Evolutionary conservation across 2,888 invertebrate species (phyloP), one percentile per base, ranked within the genome.

Genomic region (Ptychoptera contaminata): DNA sequence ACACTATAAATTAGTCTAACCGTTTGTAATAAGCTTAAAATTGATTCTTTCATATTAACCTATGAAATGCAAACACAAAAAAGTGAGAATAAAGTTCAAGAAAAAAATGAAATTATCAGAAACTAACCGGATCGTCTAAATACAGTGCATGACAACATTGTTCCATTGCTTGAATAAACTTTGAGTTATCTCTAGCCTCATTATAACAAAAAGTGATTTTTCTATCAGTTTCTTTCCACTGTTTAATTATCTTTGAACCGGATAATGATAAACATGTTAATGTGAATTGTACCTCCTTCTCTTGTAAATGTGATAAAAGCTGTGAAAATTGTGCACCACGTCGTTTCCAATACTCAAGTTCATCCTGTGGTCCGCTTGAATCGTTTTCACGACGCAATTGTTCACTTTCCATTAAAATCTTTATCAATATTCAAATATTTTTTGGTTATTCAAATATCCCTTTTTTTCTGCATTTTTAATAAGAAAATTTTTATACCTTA

Each of bases 271-370:
- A 68, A 50, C 83, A 82, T 10, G 80, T 70, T 34, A 90, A 66
- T 0, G 87, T 85, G 56, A 79, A 74, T 59, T 79, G 79, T 1
- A 85, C 82, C 65, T 87, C 84, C 40, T 71, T 73, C 40, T 79
- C 76, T 67, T 81, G 78, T 47, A 88, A 68, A 58, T 83, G 81
- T 5, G 79, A 76, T 10, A 84, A 75, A 1, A 91, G 75, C 59
- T 88, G 86, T 7, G 87, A 91, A 62, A 96, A 92, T 60, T 88
- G 90, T 0, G 93, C 91, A 35, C 90, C 88, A 31, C 94, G 72
- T 55, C 86, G 84, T 66, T 94, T 94, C 94, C 94, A 96, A 63
- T 94, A 94, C 55, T 90, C 88, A 35, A 96, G 69, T 60, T 96
- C 96, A 57, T 94, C 92, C 58, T 92, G 87, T 0, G 94, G 94